phyloP scores from a whole-genome alignment of 2,797 vertebrate genomes.

The Cossypha niveicapilla region DNA sequence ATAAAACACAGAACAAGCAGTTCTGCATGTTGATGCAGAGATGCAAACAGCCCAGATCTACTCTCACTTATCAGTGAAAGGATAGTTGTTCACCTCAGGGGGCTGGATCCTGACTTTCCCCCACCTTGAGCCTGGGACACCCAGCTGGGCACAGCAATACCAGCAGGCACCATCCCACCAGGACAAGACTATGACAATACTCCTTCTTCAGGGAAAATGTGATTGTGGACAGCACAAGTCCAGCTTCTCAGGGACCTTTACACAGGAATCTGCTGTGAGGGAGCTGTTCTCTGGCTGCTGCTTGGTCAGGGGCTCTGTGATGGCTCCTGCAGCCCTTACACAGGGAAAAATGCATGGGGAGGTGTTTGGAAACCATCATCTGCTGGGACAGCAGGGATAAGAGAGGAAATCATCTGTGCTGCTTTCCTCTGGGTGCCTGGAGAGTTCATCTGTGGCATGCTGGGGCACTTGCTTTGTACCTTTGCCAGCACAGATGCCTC shows the following conservation, averaged over 20 bases:
- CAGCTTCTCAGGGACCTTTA: not conserved
- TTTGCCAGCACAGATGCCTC: not conserved
- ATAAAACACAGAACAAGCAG: not conserved
- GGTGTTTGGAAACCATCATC: not conserved
- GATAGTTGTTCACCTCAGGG: not conserved
- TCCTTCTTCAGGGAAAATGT: not conserved
- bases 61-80: not conserved
- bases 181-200: not conserved
- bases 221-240: not conserved
- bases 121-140: not conserved
- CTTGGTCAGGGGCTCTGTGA: not conserved
- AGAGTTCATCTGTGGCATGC: not conserved
- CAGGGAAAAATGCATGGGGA: rapidly evolving
- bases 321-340: not conserved
- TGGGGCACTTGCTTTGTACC: not conserved
- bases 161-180: rapidly evolving
- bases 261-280: not conserved
- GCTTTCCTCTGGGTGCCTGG: not conserved
- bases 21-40: not conserved
- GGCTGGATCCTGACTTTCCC: not conserved
- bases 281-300: not conserved
- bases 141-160: not conserved
- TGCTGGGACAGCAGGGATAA: not conserved
- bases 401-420: not conserved
- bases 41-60: not conserved